Evolutionary conservation across 2,797 vertebrate genomes (phyloP).

Genomic region (Danio tinwini): DNA sequence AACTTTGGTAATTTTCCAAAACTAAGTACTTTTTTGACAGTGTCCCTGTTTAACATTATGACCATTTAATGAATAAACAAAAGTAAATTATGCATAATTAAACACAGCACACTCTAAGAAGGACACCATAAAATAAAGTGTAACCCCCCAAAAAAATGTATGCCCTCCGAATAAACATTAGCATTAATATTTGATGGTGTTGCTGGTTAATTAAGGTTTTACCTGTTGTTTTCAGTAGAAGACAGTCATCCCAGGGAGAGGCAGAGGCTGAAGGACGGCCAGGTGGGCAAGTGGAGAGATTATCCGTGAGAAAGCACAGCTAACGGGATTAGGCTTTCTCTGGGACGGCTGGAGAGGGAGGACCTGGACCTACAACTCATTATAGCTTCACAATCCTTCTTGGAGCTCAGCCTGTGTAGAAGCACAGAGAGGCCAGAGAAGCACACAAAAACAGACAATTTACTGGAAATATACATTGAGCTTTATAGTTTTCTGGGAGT

Average conservation of each 20-base stretch:
- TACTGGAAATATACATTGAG: background rate
- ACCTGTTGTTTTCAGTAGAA: conserved; percentile 62
- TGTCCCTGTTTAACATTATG: too few relatives aligned
- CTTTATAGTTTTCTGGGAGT: background rate
- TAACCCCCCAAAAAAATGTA: background rate
- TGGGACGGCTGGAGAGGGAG: conserved; percentile 40
- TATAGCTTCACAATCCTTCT: conserved; percentile 33
- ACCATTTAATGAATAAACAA: too few relatives aligned
- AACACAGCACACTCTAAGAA: too few relatives aligned
- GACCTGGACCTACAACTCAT: conserved; percentile 34
- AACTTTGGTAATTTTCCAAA: too few relatives aligned
- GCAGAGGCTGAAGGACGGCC: conserved; percentile 37
- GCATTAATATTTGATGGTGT: background rate
- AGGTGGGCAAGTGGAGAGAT: conserved; percentile 60
- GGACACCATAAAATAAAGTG: background rate
- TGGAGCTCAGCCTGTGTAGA: conserved; percentile 2
- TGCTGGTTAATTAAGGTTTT: conserved; percentile 39
- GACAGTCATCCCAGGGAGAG: conserved; percentile 60
- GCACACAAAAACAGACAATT: background rate
- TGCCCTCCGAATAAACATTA: background rate
- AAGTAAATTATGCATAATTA: too few relatives aligned
- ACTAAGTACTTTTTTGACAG: too few relatives aligned
- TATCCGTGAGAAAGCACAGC: conserved; percentile 56
- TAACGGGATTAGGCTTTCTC: conserved; percentile 65
- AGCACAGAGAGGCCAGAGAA: background rate